Percentiles rank a stretch among this genome's conserved stretches.
phyloP scores from a whole-genome alignment of 2,113 vertebrate species.

The Australoheros scitulus region DNA sequence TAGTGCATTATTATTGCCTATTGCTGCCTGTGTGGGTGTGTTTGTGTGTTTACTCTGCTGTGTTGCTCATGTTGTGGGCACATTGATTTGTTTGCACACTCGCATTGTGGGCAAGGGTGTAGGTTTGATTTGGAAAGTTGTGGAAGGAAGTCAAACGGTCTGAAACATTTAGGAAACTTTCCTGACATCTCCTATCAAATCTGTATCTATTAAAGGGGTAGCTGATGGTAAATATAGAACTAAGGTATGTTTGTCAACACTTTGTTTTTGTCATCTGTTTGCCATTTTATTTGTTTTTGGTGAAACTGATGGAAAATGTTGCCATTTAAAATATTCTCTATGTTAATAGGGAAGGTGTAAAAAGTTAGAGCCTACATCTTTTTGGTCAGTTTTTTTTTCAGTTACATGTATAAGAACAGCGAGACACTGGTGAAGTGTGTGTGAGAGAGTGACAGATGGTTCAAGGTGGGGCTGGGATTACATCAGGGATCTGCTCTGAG shows the following conservation, averaged over 20 bases:
- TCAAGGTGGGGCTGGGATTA: background rate
- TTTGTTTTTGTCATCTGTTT: background rate
- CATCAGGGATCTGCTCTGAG: background rate
- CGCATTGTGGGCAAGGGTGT: background rate
- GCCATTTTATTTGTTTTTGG: background rate
- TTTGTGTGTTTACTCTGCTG: background rate
- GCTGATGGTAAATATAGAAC: too few species aligned
- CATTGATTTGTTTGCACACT: slow-evolving; percentile 5
- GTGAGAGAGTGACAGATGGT: too few species aligned
- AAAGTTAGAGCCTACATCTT: background rate
- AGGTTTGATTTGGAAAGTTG: background rate
- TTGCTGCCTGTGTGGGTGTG: slow-evolving; percentile 1
- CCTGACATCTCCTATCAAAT: background rate
- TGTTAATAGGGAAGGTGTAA: background rate
- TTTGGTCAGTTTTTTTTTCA: background rate
- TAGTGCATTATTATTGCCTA: background rate
- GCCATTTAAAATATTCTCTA: background rate
- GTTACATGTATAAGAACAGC: too few species aligned
- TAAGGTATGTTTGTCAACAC: background rate
- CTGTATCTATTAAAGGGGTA: background rate
- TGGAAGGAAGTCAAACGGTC: background rate
- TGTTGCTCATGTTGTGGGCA: background rate
- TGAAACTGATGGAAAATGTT: background rate
- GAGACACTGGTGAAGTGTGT: too few species aligned
- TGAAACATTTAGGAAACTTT: background rate